Evolutionary conservation across 1,140 invertebrate species (phyloP).

Genomic region (Drosophila orosa): DNA sequence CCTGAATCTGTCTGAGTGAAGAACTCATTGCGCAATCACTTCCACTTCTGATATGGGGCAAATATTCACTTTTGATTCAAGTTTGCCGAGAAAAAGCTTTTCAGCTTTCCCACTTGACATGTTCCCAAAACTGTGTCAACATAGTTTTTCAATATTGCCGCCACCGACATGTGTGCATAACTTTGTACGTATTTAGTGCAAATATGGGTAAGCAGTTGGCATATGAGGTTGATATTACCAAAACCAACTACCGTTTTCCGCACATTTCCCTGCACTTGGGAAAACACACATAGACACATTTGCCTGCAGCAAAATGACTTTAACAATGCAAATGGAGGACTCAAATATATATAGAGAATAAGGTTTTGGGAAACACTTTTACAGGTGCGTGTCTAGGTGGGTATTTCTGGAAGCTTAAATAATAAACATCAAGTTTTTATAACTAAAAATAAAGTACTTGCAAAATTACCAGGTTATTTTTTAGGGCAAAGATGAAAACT

Average conservation of each 20-base stretch:
- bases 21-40: slow-evolving; percentile 37
- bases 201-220: slow-evolving; percentile 38
- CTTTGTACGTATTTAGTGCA: slow-evolving; percentile 24
- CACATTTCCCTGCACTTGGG: slow-evolving; percentile 37
- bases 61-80: slow-evolving; percentile 28
- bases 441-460: background rate
- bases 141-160: slow-evolving; percentile 46
- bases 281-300: slow-evolving; percentile 25
- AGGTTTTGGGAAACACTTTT: too few species aligned
- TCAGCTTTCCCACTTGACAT: slow-evolving; percentile 40
- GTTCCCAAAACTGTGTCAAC: slow-evolving; percentile 41
- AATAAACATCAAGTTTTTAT: background rate
- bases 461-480: background rate
- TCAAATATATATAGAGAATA: slow-evolving; percentile 17
- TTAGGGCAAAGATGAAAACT: background rate
- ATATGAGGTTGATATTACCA: slow-evolving; percentile 47
- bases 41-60: slow-evolving; percentile 22
- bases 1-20: slow-evolving; percentile 16
- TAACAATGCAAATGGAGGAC: slow-evolving; percentile 45
- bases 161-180: slow-evolving; percentile 7
- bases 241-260: slow-evolving; percentile 27
- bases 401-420: too few species aligned
- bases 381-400: slow-evolving; percentile 7
- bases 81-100: slow-evolving; percentile 35
- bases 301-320: slow-evolving; percentile 17